Evolutionary conservation across 2,888 invertebrate species (phyloP).

Genomic region (Acanthococcus lagerstroemiae): DNA sequence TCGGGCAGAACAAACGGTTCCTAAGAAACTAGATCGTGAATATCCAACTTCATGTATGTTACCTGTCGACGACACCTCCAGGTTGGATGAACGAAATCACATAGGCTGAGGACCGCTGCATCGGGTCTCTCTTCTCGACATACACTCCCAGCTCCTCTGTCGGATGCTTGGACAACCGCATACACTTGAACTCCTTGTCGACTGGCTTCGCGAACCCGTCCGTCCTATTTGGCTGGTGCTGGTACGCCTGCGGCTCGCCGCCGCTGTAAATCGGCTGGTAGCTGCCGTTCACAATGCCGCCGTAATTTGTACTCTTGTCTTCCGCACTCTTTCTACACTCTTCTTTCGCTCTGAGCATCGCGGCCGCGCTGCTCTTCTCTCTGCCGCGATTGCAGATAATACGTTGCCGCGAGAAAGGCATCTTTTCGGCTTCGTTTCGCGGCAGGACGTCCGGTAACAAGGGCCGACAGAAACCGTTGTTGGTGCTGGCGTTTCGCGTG

Average conservation of each 20-base stretch:
- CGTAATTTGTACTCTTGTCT: neutral
- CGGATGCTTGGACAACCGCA: conserved; percentile 38
- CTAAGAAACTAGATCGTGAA: too few relatives aligned
- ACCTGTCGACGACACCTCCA: conserved; percentile 47
- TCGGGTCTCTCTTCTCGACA: conserved; percentile 39
- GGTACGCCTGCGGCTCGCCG: too few relatives aligned
- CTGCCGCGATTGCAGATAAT: conserved; percentile 1
- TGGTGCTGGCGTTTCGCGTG: neutral
- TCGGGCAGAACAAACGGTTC: too few relatives aligned
- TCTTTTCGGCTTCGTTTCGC: neutral
- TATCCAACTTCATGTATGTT: conserved; percentile 35
- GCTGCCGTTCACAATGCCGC: neutral
- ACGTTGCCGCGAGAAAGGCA: conserved; percentile 16
- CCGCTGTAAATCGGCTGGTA: conserved; percentile 5
- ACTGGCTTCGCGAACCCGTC: neutral
- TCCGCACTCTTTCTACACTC: neutral
- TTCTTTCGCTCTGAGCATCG: neutral
- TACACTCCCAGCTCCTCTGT: conserved; percentile 39
- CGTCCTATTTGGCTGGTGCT: conserved; percentile 1
- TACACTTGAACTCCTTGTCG: conserved; percentile 39
- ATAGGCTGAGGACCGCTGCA: conserved; percentile 40
- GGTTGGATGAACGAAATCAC: conserved; percentile 46
- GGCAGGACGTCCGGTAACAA: conserved; percentile 6
- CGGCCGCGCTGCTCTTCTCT: neutral
- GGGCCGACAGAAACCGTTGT: neutral